Evolutionary conservation across 2,888 invertebrate species (phyloP).

Genomic region (Rhogogaster chlorosoma): DNA sequence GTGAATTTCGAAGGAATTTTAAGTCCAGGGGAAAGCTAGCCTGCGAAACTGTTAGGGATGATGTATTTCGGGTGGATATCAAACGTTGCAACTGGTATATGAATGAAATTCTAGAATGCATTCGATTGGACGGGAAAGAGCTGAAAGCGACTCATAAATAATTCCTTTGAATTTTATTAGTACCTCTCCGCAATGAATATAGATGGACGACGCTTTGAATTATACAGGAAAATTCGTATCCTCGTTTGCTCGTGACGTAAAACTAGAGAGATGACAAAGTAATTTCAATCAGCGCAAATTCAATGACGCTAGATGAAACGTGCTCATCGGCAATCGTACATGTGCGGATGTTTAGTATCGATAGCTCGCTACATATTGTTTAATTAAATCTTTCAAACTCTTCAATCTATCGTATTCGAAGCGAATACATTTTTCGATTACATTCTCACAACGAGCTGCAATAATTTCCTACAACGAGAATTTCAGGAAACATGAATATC

Average conservation of each 20-base stretch:
- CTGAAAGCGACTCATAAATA: neutral
- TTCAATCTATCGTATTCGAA: neutral
- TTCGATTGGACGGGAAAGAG: neutral
- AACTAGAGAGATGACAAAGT: constrained; percentile 18
- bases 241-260: neutral
- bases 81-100: neutral
- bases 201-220: constrained; percentile 5
- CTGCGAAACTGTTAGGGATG: neutral
- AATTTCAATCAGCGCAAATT: constrained; percentile 31
- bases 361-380: neutral
- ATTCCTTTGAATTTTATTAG: neutral
- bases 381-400: constrained; percentile 10
- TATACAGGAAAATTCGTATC: constrained; percentile 2
- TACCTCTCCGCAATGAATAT: neutral
- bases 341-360: constrained; percentile 7
- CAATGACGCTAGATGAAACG: constrained; percentile 13
- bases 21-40: neutral
- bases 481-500: neutral
- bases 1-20: neutral
- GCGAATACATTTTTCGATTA: neutral
- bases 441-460: neutral
- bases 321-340: neutral
- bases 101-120: neutral
- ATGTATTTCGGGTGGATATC: neutral
- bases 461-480: neutral